Base-by-base conservation (phyloP, 2,888 invertebrate species). In the Elmis aenea region DNA sequence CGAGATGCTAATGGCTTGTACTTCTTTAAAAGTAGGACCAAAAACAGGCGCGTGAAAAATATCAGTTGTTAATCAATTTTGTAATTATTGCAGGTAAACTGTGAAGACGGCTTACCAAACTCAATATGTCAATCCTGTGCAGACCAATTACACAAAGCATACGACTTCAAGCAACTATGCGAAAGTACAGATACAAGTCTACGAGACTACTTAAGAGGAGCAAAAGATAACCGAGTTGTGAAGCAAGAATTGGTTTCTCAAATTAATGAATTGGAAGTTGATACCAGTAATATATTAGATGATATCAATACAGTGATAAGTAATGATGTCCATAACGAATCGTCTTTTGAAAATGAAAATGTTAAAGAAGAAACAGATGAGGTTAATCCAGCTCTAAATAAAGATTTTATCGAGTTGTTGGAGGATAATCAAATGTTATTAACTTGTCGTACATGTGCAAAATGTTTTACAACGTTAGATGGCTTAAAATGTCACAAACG, bases 1-100 rank as follows among this genome's bases (percentile, higher is more conserved):
- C 63, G 67, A 68, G 64, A 69, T 69, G 69, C 65, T 69, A 63
- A 68, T 68, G 67, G 67, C 67, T 54, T 68, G 67, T 57, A 56
- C 67, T 41, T 57, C 67, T 46, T 55, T 69, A 41, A 60, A 66
- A 62, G 68, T 69, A 66, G n/a, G 61, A 18, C 18, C 18, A 18
- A 6, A 6, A 18, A 18, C 8, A 18, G 8, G 8, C 18, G 5
- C 8, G 18, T 18, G 18, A 12, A 15, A 22, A 34, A 34, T 24
- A 21, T 33, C 34, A 26, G 23, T 21, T 14, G 1, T 2, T n/a
- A 16, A 14, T 21, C 32, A 21, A 21, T 4, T 39, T 25, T 31
- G 13, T 16, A 12, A n/a, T 2, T 26, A 33, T 55, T 54, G 9
- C 41, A 70, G 66, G 66, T 72, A 32, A 61, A 61, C 28, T 48